A percentile compares a stretch with the other conserved stretches of the same genome.
Evolutionary conservation across 2,797 vertebrate genomes (phyloP).

Genomic region (Gastrophryne carolinensis): DNA sequence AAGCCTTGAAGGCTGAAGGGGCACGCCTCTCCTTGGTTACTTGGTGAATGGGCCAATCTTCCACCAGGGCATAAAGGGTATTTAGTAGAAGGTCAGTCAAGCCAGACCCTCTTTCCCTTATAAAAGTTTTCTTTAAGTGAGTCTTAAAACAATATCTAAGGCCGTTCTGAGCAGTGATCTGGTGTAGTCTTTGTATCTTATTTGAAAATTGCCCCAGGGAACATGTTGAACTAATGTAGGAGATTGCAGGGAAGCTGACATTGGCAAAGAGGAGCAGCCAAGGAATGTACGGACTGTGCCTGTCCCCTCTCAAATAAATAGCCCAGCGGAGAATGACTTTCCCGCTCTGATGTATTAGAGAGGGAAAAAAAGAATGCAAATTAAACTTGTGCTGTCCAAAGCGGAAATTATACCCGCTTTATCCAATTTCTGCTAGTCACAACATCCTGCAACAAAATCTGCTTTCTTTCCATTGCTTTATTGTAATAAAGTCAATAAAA

Average conservation of each 20-base stretch:
- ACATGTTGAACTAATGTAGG: slow-evolving; percentile 11
- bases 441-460: slow-evolving; percentile 34
- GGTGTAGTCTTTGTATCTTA: neutral
- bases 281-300: slow-evolving; percentile 48
- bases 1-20: too few relatives aligned
- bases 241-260: slow-evolving; percentile 8
- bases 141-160: too few relatives aligned
- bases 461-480: neutral
- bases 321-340: slow-evolving; percentile 15
- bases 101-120: too few relatives aligned
- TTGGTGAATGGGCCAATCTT: too few relatives aligned
- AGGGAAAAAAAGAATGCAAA: slow-evolving; percentile 43
- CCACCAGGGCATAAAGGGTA: too few relatives aligned
- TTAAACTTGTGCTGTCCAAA: slow-evolving; percentile 34
- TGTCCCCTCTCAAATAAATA: slow-evolving; percentile 24
- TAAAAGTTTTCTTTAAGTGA: neutral
- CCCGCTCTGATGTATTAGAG: slow-evolving; percentile 34
- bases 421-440: slow-evolving; percentile 22
- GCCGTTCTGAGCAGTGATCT: neutral
- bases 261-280: slow-evolving; percentile 31
- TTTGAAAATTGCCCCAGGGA: slow-evolving; percentile 1
- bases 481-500: neutral
- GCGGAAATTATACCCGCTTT: slow-evolving; percentile 44
- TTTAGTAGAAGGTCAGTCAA: too few relatives aligned
- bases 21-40: too few relatives aligned